Conservation (phyloP, 2,888 invertebrate genomes). For the Quadroppia sp. region DNA sequence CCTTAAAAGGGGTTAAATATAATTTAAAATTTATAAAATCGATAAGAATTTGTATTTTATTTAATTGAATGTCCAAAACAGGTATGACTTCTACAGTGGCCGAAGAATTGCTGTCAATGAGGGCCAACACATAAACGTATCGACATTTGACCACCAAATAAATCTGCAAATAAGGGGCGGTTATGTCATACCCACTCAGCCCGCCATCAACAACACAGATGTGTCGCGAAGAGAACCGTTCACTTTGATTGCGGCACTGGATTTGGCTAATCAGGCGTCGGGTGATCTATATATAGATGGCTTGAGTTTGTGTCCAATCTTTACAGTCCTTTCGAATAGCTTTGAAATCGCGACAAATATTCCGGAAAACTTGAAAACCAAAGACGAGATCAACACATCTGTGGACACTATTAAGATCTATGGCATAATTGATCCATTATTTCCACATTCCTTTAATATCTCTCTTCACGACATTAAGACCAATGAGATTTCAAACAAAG, state of each 20-base stretch:
- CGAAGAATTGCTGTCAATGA: slow-evolving; percentile 47
- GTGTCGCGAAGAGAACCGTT: slow-evolving; percentile 44
- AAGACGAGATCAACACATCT: neutral
- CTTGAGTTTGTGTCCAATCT: neutral
- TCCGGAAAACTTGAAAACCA: too few species aligned
- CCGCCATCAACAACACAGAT: slow-evolving; percentile 48
- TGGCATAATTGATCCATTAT: neutral
- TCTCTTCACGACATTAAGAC: too few species aligned
- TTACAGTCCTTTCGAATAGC: too few species aligned
- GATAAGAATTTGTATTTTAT: neutral
- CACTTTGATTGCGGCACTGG: slow-evolving; percentile 39
- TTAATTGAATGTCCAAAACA: neutral
- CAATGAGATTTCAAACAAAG: too few species aligned
- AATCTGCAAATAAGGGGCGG: slow-evolving; percentile 50
- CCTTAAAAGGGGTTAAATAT: neutral
- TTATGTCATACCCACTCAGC: slow-evolving; percentile 49
- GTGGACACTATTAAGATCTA: neutral
- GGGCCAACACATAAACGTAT: slow-evolving; percentile 18
- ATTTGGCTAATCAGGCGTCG: slow-evolving; percentile 32
- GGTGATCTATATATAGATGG: slow-evolving; percentile 45
- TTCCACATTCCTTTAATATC: too few species aligned
- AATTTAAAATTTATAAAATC: neutral
- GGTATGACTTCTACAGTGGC: slow-evolving; percentile 39
- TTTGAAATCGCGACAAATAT: too few species aligned
- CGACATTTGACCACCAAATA: slow-evolving; percentile 46